These are phyloP conservation scores for Coenobita brevimanus DNA, from an alignment of 1,140 invertebrate genomes.

Conservation along the genomic window DNA sequence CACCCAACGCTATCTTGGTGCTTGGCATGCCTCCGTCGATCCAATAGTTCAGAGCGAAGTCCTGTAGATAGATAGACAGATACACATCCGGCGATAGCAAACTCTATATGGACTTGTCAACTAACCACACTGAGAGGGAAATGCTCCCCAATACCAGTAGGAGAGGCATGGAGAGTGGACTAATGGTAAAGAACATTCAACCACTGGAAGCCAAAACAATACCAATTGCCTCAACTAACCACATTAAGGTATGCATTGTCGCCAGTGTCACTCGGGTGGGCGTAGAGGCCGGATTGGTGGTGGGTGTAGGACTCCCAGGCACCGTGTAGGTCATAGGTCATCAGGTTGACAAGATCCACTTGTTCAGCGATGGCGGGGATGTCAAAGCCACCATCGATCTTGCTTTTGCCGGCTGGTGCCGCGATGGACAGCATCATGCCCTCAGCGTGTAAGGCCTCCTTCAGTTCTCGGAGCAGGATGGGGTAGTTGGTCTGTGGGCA, in stretches of 20 bases:
- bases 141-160: no score
- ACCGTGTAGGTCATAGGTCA: conserved; percentile 75
- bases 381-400: conserved; percentile 74
- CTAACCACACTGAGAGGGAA: no score
- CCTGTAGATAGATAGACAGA: conserved; percentile 72
- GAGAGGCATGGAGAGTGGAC: no score
- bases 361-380: conserved; percentile 73
- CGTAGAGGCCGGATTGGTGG: conserved; percentile 74
- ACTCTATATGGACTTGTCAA: no score
- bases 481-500: conserved; percentile 76
- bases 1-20: conserved; percentile 88
- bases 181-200: no score
- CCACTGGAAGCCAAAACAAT: no score
- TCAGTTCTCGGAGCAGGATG: conserved; percentile 79
- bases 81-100: no score
- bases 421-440: conserved; percentile 78
- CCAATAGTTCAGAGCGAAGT: conserved; percentile 81
- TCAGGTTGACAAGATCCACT: conserved; percentile 76
- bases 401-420: conserved; percentile 75
- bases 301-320: conserved; percentile 72
- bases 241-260: conserved; percentile 72
- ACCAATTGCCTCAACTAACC: conserved; percentile 71
- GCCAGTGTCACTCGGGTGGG: conserved; percentile 57
- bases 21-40: conserved; percentile 70
- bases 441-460: conserved; percentile 84